These are phyloP conservation scores for Octopus bimaculoides DNA, from an alignment of 1,140 invertebrate genomes.

Conservation along the genomic window DNA sequence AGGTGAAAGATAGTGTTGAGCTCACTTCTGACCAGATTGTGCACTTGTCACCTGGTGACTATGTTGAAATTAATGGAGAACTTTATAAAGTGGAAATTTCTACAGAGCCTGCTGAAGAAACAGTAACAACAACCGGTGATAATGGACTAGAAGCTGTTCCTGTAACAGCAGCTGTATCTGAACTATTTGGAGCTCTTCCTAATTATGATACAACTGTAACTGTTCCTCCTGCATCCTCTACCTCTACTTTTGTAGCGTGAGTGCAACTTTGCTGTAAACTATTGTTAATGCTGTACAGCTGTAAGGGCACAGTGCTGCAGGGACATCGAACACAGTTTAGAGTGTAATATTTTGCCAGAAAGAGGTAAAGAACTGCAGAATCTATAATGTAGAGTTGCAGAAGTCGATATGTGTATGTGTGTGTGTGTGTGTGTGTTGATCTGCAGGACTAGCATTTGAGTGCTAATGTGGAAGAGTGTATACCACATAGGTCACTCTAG, in stretches of 20 bases:
- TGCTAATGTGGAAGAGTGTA: too few species aligned
- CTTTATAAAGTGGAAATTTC: conserved; percentile 49
- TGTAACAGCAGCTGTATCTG: not conserved
- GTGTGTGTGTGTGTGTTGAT: too few species aligned
- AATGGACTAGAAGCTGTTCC: not conserved
- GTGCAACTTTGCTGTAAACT: too few species aligned
- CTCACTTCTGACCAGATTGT: conserved; percentile 44
- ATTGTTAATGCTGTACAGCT: too few species aligned
- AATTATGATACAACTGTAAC: not conserved
- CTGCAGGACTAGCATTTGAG: too few species aligned
- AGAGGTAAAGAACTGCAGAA: too few species aligned
- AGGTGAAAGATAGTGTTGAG: conserved; percentile 31
- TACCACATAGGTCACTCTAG: too few species aligned
- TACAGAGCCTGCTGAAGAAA: conserved; percentile 12
- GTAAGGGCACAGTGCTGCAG: too few species aligned
- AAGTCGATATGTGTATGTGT: too few species aligned
- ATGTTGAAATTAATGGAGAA: conserved; percentile 54
- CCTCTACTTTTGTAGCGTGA: not conserved
- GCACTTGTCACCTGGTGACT: conserved; percentile 48
- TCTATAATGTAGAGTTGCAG: too few species aligned
- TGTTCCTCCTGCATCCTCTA: not conserved
- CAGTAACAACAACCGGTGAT: conserved; percentile 4
- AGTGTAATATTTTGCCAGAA: too few species aligned
- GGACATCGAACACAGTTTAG: too few species aligned
- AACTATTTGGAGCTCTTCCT: not conserved